phyloP scores from a whole-genome alignment of 2,888 invertebrate genomes.

The Phalangium opilio region DNA sequence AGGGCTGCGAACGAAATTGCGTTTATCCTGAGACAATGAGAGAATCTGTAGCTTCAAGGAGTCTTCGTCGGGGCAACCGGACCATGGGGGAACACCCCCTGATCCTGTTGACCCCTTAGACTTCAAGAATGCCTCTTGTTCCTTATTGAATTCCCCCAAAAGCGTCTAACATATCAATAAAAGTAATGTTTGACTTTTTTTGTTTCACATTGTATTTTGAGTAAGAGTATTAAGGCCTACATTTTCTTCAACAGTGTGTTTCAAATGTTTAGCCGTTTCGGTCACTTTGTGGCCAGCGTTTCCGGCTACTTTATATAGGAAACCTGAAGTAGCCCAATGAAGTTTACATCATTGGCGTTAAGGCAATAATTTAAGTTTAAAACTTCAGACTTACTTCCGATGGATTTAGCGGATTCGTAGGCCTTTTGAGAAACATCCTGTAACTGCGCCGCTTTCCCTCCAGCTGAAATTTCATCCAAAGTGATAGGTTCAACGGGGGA shows the following conservation, averaged over 20 bases:
- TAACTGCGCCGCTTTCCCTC: neutral
- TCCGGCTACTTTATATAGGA: conserved; percentile 86
- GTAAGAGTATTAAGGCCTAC: conserved; percentile 51
- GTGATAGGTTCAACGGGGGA: too few relatives aligned
- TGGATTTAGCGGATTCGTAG: conserved; percentile 20
- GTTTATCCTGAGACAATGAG: conserved; percentile 83
- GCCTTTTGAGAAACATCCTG: conserved; percentile 22
- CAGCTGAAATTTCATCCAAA: too few relatives aligned
- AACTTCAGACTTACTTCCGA: conserved; percentile 19
- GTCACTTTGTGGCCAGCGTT: conserved; percentile 85
- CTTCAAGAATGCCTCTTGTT: conserved; percentile 80
- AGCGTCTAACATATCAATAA: conserved; percentile 84
- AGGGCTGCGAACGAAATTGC: conserved; percentile 94
- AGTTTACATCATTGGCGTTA: too few relatives aligned
- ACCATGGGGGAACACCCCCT: conserved; percentile 64
- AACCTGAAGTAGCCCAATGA: conserved; percentile 31
- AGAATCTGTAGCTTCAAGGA: conserved; percentile 88
- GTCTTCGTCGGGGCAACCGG: conserved; percentile 77
- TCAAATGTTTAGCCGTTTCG: conserved; percentile 79
- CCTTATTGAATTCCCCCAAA: conserved; percentile 89
- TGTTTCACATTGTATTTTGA: too few relatives aligned
- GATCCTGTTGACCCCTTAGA: conserved; percentile 11
- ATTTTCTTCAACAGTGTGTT: conserved; percentile 91
- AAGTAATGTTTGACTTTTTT: too few relatives aligned
- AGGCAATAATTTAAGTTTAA: too few relatives aligned